A percentile compares a stretch with the other conserved stretches of the same genome.
phyloP scores from a whole-genome alignment of 1,140 invertebrate genomes.

The Polypedilum vanderplanki region DNA sequence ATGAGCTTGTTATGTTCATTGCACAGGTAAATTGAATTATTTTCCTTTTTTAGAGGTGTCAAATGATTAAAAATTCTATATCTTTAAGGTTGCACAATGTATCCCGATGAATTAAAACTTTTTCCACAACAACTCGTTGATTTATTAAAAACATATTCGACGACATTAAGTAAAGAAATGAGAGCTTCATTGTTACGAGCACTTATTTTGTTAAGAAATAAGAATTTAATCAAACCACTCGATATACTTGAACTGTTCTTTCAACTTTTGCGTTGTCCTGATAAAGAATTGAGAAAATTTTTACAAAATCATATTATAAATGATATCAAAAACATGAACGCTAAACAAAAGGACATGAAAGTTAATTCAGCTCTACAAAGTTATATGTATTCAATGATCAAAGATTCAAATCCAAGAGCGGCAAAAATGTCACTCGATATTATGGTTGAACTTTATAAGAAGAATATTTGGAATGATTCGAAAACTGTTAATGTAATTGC shows the following conservation, averaged over 20 bases:
- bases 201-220: slow-evolving; percentile 88
- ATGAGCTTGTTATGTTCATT: slow-evolving; percentile 87
- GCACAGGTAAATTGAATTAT: slow-evolving; percentile 65
- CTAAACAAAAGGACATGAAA: slow-evolving; percentile 87
- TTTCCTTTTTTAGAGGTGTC: too few species aligned
- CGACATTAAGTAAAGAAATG: slow-evolving; percentile 81
- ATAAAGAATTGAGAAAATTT: slow-evolving; percentile 81
- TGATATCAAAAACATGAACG: slow-evolving; percentile 94
- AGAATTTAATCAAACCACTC: slow-evolving; percentile 78
- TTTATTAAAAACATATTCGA: slow-evolving; percentile 77
- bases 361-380: slow-evolving; percentile 87
- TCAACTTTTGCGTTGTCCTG: slow-evolving; percentile 79
- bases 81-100: slow-evolving; percentile 69
- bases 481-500: slow-evolving; percentile 98
- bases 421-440: slow-evolving; percentile 93
- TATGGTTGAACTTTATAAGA: slow-evolving; percentile 92
- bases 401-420: slow-evolving; percentile 78
- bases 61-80: too few species aligned
- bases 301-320: slow-evolving; percentile 84
- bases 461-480: slow-evolving; percentile 95
- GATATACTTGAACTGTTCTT: slow-evolving; percentile 88
- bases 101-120: slow-evolving; percentile 65
- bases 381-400: slow-evolving; percentile 92
- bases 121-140: slow-evolving; percentile 85
- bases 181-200: slow-evolving; percentile 84